Percentiles rank a stretch among this genome's conserved stretches.
Evolutionary conservation across 2,888 invertebrate species (phyloP).

Genomic region (Glyphotaelius pellucidus): DNA sequence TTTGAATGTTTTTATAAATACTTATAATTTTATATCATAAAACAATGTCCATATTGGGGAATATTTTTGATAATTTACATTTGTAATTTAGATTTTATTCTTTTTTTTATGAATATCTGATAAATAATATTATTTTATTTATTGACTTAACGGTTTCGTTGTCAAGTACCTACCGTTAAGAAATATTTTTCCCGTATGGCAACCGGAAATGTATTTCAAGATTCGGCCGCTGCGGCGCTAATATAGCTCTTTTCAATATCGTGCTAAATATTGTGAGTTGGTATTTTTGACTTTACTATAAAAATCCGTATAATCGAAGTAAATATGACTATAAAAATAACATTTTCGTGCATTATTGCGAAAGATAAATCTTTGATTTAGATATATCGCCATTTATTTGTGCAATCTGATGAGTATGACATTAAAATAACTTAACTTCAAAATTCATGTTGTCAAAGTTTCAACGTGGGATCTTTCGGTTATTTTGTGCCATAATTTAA

Average conservation of each 20-base stretch:
- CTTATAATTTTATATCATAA: no score
- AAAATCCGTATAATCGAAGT: slow-evolving; percentile 52
- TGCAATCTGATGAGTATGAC: background rate
- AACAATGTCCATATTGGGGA: no score
- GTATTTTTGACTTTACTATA: slow-evolving; percentile 47
- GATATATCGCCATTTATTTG: slow-evolving; percentile 8
- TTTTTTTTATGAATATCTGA: no score
- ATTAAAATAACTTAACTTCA: background rate
- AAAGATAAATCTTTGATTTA: background rate
- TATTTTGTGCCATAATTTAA: background rate
- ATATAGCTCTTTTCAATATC: slow-evolving; percentile 54
- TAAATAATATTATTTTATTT: no score
- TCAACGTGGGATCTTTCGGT: slow-evolving; percentile 26
- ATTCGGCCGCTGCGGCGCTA: slow-evolving; percentile 43
- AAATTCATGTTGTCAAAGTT: slow-evolving; percentile 36
- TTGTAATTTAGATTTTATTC: no score
- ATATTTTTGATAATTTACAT: no score
- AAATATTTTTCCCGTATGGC: slow-evolving; percentile 38
- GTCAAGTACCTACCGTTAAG: background rate
- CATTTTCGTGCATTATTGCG: background rate
- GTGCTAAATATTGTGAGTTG: slow-evolving; percentile 59
- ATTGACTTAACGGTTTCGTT: no score
- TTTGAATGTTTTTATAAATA: no score
- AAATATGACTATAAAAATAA: slow-evolving; percentile 32
- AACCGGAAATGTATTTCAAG: slow-evolving; percentile 52